Percentiles rank a stretch among this genome's conserved stretches.
phyloP scores from a whole-genome alignment of 2,113 vertebrate genomes.

The Heterocephalus glaber region DNA sequence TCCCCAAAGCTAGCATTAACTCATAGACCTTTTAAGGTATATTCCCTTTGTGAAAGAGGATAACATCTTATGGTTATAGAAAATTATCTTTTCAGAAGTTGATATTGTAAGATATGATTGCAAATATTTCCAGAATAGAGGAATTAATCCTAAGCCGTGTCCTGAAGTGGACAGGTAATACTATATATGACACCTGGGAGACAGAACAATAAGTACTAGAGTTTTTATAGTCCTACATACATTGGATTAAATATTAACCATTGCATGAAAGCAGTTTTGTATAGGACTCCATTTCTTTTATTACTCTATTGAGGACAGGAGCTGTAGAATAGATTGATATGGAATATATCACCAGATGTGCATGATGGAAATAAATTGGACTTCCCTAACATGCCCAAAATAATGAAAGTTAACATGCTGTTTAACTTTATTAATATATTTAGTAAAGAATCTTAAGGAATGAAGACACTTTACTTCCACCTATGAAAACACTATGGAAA shows the following conservation, averaged over 20 bases:
- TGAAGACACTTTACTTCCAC: background rate
- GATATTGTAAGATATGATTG: background rate
- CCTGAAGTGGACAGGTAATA: background rate
- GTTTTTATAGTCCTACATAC: background rate
- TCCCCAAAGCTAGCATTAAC: background rate
- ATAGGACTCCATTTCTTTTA: background rate
- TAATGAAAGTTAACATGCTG: background rate
- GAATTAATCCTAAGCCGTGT: background rate
- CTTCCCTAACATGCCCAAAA: background rate
- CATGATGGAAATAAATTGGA: background rate
- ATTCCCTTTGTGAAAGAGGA: background rate
- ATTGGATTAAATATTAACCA: background rate
- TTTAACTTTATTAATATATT: background rate
- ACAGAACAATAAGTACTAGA: background rate
- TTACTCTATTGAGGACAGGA: background rate
- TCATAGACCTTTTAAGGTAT: background rate
- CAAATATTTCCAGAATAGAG: background rate
- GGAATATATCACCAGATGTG: background rate
- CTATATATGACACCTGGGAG: background rate
- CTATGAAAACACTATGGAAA: background rate
- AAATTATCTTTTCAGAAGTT: background rate
- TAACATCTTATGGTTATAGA: background rate
- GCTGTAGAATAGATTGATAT: background rate
- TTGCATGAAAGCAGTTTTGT: background rate
- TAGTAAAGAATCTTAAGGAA: background rate